Evolutionary conservation across 2,888 invertebrate species (phyloP), one percentile per base, ranked within the genome.

Genomic region (Eudasyphora cyanicolor): DNA sequence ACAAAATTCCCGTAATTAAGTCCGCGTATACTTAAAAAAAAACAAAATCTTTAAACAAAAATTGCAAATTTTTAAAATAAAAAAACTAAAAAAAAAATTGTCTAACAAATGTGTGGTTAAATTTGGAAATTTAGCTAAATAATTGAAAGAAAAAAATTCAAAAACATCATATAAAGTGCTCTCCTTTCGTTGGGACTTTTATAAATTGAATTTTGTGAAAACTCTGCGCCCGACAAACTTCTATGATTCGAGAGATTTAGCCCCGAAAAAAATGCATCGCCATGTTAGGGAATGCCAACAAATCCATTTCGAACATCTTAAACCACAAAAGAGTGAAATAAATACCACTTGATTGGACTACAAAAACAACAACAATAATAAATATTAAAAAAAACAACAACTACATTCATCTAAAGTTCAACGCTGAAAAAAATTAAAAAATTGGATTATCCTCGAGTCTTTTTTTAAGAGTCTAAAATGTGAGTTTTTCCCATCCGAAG

Each of bases 291-390:
- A 82, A 83, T 82, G 85, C 85, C 85, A 89, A 79, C 77, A 86
- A 85, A 86, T 86, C 82, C 85, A 86, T 79, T 85, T 86, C 82
- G 82, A 84, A 80, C 45, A 79, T 69, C 85, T 85, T 82, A 86
- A 88, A 86, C 85, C 86, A 71, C 86, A 89, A 86, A 89, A 87
- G 85, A 91, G 91, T 91, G 90, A 90, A 89, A 89, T 89, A 87
- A 90, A 91, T 86, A 91, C 89, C 87, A 91, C 91, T 87, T 91
- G 88, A 90, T 82, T 77, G 49, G 49, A 70, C 86, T 60, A 82
- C 17, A 80, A 82, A 74, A 84, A 76, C 38, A 69, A 51, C 6
- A 35, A 57, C 32, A 82, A 19, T 35, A 77, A 83, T 51, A 12
- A 74, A 49, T 57, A 76, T 80, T 54, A 64, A 77, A 69, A 51